phyloP scores from a whole-genome alignment of 2,113 vertebrate genomes.

The Halcyon senegalensis region DNA sequence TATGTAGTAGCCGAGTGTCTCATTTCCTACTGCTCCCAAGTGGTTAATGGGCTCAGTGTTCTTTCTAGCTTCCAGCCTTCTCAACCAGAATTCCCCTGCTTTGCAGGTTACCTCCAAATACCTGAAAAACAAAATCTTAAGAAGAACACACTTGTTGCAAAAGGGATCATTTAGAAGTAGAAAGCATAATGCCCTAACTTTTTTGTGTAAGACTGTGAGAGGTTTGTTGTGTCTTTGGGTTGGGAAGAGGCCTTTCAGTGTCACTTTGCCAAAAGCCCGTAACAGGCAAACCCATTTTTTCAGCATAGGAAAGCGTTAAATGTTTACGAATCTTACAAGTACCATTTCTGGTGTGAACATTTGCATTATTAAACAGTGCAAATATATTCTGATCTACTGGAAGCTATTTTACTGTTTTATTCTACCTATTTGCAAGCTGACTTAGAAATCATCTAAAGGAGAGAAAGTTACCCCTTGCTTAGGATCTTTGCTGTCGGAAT shows the following conservation, averaged over 20 bases:
- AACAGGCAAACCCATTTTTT: not conserved
- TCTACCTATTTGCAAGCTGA: not conserved
- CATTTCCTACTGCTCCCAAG: not conserved
- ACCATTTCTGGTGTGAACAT: not conserved
- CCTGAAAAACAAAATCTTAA: not conserved
- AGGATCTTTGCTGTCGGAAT: not conserved
- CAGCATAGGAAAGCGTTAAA: not conserved
- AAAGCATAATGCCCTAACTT: not conserved
- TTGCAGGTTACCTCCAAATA: not conserved
- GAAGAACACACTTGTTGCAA: not conserved
- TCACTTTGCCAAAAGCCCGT: not conserved
- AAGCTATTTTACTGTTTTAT: not conserved
- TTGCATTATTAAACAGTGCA: not conserved
- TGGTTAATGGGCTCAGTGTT: not conserved
- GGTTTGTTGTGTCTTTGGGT: not conserved
- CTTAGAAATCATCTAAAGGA: not conserved
- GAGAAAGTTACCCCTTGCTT: rapidly evolving
- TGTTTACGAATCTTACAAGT: not conserved
- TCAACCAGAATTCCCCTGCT: not conserved
- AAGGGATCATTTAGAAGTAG: not conserved
- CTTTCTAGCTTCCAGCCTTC: not conserved
- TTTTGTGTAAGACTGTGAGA: not conserved
- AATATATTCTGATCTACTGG: not conserved
- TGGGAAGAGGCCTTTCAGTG: not conserved
- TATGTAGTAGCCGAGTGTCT: not conserved